Evolutionary conservation across 2,113 vertebrate genomes (phyloP).

Genomic region (Piliocolobus tephrosceles): DNA sequence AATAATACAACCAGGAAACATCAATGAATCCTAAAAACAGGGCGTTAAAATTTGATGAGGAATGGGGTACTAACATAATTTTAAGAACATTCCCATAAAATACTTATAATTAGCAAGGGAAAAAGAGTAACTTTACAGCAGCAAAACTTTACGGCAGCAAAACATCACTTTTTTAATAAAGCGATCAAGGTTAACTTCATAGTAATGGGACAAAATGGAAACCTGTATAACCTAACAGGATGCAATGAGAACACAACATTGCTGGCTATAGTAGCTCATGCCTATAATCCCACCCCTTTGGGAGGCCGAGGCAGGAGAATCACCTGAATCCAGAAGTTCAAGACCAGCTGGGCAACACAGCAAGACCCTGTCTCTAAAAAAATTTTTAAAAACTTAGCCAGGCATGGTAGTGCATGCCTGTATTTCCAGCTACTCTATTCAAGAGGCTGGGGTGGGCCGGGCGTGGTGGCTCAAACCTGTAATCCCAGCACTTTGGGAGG

Average conservation of each 20-base stretch:
- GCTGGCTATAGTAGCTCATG: neutral
- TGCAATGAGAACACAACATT: neutral
- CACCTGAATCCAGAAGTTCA: neutral
- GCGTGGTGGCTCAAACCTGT: no score
- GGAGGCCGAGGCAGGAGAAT: neutral
- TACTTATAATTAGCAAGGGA: neutral
- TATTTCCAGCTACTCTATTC: neutral
- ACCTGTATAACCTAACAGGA: neutral
- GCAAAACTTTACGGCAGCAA: neutral
- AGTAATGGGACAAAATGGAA: neutral
- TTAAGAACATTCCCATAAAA: neutral
- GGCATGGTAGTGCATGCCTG: neutral
- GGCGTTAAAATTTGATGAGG: neutral
- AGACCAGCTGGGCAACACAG: neutral
- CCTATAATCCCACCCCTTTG: neutral
- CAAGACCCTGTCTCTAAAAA: neutral
- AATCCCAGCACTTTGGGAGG: no score
- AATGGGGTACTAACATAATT: neutral
- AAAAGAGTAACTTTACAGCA: neutral
- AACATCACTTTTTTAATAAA: neutral
- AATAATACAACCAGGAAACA: slow-evolving; percentile 5
- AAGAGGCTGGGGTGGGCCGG: neutral
- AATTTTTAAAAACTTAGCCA: neutral
- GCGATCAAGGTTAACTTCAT: neutral
- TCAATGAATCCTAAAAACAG: neutral